phyloP scores from a whole-genome alignment of 2,797 vertebrate genomes.

The Argentina silus region DNA sequence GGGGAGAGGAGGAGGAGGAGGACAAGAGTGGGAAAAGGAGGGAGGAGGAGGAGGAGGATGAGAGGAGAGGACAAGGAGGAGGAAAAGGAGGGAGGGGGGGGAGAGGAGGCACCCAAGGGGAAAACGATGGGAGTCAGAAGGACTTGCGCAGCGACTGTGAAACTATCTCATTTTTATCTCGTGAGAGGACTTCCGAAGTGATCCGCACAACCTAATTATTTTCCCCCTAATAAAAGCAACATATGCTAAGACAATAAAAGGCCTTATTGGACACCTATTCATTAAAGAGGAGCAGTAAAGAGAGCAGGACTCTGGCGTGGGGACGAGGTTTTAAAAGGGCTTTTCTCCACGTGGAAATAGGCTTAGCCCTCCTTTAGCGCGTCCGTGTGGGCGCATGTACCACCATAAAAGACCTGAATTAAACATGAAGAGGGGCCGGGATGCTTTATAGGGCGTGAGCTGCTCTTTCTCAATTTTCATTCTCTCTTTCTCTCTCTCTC shows the following conservation, averaged over 20 bases:
- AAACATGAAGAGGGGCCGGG: slow-evolving; percentile 77
- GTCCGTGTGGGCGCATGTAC: slow-evolving; percentile 72
- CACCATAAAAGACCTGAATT: slow-evolving; percentile 83
- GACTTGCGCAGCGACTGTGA: slow-evolving; percentile 99
- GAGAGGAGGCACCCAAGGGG: slow-evolving; percentile 89
- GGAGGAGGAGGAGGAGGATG: background rate
- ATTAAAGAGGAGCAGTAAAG: slow-evolving; percentile 89
- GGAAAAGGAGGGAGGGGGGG: slow-evolving; percentile 17
- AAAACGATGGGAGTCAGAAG: slow-evolving; percentile 93
- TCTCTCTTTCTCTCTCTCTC: background rate
- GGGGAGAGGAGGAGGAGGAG: background rate
- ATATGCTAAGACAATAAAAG: slow-evolving; percentile 99
- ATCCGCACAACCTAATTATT: slow-evolving; percentile 99
- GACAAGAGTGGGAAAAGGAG: background rate
- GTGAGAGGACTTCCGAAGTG: slow-evolving; percentile 96
- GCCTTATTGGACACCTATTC: slow-evolving; percentile 97
- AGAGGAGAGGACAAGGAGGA: background rate
- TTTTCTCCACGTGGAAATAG: slow-evolving; percentile 78
- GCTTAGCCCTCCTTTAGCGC: slow-evolving; percentile 75
- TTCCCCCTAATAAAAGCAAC: slow-evolving; percentile 99
- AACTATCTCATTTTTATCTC: slow-evolving; percentile 99
- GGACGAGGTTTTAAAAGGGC: slow-evolving; percentile 82
- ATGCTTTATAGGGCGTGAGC: slow-evolving; percentile 81
- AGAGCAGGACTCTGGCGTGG: slow-evolving; percentile 73
- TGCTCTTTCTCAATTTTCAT: slow-evolving; percentile 28